Percentiles rank a stretch among this genome's conserved stretches.
phyloP scores from a whole-genome alignment of 2,888 invertebrate genomes.

The Folsomia candida region DNA sequence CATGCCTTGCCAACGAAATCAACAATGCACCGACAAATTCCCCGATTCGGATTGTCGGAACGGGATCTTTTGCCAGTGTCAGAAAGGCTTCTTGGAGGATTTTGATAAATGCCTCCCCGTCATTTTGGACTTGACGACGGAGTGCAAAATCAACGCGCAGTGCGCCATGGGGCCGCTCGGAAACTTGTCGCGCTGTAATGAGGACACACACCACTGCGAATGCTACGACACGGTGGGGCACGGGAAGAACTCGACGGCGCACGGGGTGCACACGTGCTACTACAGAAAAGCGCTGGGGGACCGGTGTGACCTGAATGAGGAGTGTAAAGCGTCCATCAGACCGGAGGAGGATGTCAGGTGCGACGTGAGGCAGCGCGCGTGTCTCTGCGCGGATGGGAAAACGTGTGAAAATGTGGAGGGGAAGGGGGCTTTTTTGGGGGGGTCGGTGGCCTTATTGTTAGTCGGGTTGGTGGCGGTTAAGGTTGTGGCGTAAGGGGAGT shows the following conservation, averaged over 20 bases:
- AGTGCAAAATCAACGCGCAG: slow-evolving; percentile 25
- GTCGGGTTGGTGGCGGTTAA: slow-evolving; percentile 21
- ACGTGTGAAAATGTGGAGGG: slow-evolving; percentile 17
- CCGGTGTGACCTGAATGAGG: slow-evolving; percentile 1
- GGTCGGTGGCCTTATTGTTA: not conserved
- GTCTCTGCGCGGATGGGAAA: slow-evolving; percentile 15
- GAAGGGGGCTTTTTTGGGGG: not conserved
- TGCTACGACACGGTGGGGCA: slow-evolving; percentile 29
- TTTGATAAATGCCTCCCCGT: slow-evolving; percentile 23
- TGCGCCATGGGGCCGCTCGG: slow-evolving; percentile 16
- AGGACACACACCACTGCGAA: slow-evolving; percentile 24
- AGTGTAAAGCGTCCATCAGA: slow-evolving; percentile 29
- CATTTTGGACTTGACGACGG: not conserved
- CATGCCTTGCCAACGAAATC: not conserved
- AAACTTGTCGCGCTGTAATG: slow-evolving; percentile 19
- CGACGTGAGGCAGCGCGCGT: not conserved
- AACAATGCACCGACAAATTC: slow-evolving; percentile 14
- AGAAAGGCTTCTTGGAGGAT: not conserved
- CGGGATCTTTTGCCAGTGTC: not conserved
- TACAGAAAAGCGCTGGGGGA: slow-evolving; percentile 11
- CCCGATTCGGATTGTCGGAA: slow-evolving; percentile 3
- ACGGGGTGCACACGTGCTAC: slow-evolving; percentile 25
- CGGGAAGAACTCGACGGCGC: slow-evolving; percentile 26
- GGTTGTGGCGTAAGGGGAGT: slow-evolving; percentile 19
- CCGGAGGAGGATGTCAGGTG: slow-evolving; percentile 29